Evolutionary conservation across 2,113 vertebrate species (phyloP).

Genomic region (Antechinus stuartii): DNA sequence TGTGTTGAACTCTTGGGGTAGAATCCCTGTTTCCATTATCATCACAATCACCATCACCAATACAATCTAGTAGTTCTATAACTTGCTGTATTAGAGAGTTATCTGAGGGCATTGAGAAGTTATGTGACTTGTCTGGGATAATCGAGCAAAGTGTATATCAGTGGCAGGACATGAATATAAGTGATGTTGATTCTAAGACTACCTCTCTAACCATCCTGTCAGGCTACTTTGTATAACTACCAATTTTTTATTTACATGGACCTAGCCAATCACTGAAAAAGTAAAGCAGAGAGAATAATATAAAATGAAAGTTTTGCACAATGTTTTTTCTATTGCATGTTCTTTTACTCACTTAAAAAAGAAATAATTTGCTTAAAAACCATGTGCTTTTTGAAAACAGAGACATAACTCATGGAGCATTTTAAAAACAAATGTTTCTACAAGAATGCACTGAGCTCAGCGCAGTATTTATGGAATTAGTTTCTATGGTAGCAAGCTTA

Average conservation of each 20-base stretch:
- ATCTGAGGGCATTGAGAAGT: background rate
- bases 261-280: conserved; percentile 32
- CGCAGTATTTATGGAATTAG: conserved; percentile 49
- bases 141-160: background rate
- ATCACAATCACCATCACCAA: background rate
- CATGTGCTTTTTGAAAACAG: conserved; percentile 35
- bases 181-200: background rate
- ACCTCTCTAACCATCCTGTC: background rate
- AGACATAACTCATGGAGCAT: conserved; percentile 38
- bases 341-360: background rate
- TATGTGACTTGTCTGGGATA: background rate
- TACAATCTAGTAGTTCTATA: background rate
- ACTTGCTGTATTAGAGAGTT: background rate
- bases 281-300: conserved; percentile 36
- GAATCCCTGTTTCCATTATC: background rate
- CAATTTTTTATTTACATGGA: background rate
- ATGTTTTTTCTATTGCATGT: background rate
- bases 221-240: background rate
- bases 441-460: conserved; percentile 32
- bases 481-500: background rate
- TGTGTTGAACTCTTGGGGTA: background rate
- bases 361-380: conserved; percentile 49
- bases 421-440: conserved; percentile 61
- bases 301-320: conserved; percentile 38
- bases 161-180: background rate